Conservation (phyloP, 2,888 invertebrate species). For the Pyrochroa serraticornis region DNA sequence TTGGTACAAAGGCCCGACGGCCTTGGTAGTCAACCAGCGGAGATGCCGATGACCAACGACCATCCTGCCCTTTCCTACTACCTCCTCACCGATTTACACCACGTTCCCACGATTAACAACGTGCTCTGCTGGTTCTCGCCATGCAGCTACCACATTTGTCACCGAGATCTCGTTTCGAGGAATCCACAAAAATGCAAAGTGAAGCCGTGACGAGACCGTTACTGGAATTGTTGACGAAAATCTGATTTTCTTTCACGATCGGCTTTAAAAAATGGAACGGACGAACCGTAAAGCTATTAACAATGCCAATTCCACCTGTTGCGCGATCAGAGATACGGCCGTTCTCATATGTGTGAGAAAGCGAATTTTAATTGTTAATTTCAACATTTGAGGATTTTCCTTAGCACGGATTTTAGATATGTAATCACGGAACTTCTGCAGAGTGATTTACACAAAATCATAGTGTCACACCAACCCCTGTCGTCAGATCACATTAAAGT, state of each 20-base stretch:
- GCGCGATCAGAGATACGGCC: too few relatives aligned
- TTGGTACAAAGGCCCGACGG: constrained; percentile 41
- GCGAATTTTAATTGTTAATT: constrained; percentile 2
- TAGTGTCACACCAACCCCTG: constrained; percentile 98
- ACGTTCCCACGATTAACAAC: constrained; percentile 31
- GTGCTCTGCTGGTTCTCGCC: constrained; percentile 3
- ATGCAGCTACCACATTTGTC: constrained; percentile 8
- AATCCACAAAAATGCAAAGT: constrained; percentile 3
- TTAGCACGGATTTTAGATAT: constrained; percentile 69
- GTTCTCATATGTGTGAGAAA: not conserved
- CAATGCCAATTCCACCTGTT: too few relatives aligned
- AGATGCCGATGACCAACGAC: constrained; percentile 40
- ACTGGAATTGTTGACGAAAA: too few relatives aligned
- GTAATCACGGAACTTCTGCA: constrained; percentile 99
- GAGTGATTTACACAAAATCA: constrained; percentile 99
- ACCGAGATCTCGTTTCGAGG: constrained; percentile 16
- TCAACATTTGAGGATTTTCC: not conserved
- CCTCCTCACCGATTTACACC: constrained; percentile 18
- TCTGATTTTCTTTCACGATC: too few relatives aligned
- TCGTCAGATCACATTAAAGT: constrained; percentile 99
- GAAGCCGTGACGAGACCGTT: too few relatives aligned
- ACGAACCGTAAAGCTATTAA: too few relatives aligned
- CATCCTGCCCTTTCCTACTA: constrained; percentile 28
- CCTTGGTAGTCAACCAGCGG: constrained; percentile 36
- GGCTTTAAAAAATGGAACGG: too few relatives aligned